A percentile compares a stretch with the other conserved stretches of the same genome.
These are phyloP conservation scores for Baccha elongata DNA, from an alignment of 2,888 invertebrate species.

Conservation along the genomic window DNA sequence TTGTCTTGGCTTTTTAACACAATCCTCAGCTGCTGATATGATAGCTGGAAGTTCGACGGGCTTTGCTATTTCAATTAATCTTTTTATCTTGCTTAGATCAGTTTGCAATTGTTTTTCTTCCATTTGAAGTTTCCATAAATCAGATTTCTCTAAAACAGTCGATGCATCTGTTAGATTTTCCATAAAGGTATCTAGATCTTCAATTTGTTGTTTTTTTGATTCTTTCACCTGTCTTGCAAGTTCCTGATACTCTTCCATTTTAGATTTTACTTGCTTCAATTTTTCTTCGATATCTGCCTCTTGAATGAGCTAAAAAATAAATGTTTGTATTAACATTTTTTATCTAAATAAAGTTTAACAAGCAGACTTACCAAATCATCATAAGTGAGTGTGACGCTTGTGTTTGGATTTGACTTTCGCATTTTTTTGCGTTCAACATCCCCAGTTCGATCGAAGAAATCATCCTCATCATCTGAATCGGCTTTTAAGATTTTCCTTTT, in stretches of 20 bases:
- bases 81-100: conserved; percentile 87
- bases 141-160: conserved; percentile 85
- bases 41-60: conserved; percentile 85
- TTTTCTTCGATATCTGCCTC: conserved; percentile 83
- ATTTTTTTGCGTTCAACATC: conserved; percentile 93
- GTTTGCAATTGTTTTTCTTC: conserved; percentile 87
- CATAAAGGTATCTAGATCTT: conserved; percentile 94
- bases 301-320: conserved; percentile 79
- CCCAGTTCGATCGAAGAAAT: conserved; percentile 97
- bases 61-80: conserved; percentile 89
- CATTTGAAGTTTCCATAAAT: conserved; percentile 84
- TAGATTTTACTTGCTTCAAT: conserved; percentile 85
- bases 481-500: conserved; percentile 90
- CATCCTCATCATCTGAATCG: conserved; percentile 97
- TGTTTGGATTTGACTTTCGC: conserved; percentile 83
- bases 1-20: conserved; percentile 75
- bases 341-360: too few species aligned
- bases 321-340: too few species aligned
- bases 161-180: conserved; percentile 85
- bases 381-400: conserved; percentile 84
- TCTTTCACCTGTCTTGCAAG: conserved; percentile 80
- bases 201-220: conserved; percentile 82
- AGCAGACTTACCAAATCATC: conserved; percentile 85
- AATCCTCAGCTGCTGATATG: conserved; percentile 76
- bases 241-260: conserved; percentile 82